Base-by-base conservation (phyloP, 2,888 invertebrate genomes). In the Trileptium ribeirensis region DNA sequence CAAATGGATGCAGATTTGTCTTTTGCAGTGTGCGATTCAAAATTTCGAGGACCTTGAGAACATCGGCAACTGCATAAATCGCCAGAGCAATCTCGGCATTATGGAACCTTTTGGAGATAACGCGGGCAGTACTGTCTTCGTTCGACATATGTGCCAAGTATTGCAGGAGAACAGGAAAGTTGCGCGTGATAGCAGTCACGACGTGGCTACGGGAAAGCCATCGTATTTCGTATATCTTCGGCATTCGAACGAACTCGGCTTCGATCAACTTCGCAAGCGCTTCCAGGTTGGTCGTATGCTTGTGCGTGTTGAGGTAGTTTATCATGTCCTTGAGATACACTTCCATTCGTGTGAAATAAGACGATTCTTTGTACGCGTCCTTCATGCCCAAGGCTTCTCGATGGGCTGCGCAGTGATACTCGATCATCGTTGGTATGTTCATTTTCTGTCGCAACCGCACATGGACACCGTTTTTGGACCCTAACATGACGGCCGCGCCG, bases 331-430 rank as follows among this genome's bases (percentile, higher is more conserved):
- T 70, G 8, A 70, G 70, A 19, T 70, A 8, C 15, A 8, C 8
- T 15, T 70, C 70, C 8, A 70, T 15, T 19, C 70, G 70, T 8
- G 29, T 36, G 36, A 70, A 70, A 8, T 33, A 8, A n/a, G 70
- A 36, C 33, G 36, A 15, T 15, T 3, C 8, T 8, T 29, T 36
- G 31, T 19, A 70, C 36, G 70, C 70, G 29, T 70, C 70, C 29
- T 70, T 70, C 70, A 70, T 31, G 15, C 33, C 70, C 31, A 70
- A 70, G 31, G 70, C 31, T 70, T 70, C 70, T 70, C 70, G 8
- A 29, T 70, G 70, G 29, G 70, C 70, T 8, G 36, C 70, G 31
- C 70, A 70, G 29, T 70, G 70, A 70, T 70, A 70, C 70, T 70
- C 70, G 36, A 70, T 70, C 15, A 70, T 19, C 15, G 29, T 33